These are phyloP conservation scores for Stomatorhinus ivindoensis DNA, from an alignment of 2,113 vertebrate genomes.

Conservation along the genomic window DNA sequence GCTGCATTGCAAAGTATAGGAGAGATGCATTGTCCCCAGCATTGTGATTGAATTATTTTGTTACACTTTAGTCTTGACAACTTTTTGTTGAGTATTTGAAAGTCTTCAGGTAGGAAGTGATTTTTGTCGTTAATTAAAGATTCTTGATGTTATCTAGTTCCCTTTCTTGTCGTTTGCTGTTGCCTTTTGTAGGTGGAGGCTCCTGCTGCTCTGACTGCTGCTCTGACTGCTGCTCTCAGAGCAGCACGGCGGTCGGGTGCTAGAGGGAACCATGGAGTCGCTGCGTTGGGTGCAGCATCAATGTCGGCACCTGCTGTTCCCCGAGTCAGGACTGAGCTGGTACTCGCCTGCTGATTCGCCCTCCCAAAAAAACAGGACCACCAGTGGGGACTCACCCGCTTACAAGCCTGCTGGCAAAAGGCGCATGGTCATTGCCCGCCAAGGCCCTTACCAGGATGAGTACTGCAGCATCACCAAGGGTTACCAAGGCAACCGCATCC, in stretches of 20 bases:
- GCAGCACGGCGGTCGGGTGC: not conserved
- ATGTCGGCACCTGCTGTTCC: conserved; percentile 54
- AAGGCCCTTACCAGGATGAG: conserved; percentile 66
- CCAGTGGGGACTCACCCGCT: conserved; percentile 25
- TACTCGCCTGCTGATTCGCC: conserved; percentile 36
- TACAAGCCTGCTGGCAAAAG: conserved; percentile 51
- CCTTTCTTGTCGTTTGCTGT: not conserved
- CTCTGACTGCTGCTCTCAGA: not conserved
- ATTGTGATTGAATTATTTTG: not conserved
- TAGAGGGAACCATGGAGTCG: conserved; percentile 57
- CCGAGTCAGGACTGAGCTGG: conserved; percentile 38
- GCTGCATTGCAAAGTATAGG: not conserved
- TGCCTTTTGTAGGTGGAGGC: not conserved
- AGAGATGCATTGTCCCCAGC: not conserved
- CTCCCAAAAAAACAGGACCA: conserved; percentile 32
- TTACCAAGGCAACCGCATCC: conserved; percentile 77
- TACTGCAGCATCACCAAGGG: conserved; percentile 60
- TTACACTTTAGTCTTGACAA: not conserved
- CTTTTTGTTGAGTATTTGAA: not conserved
- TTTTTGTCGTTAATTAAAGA: not conserved
- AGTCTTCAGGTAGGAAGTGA: not conserved
- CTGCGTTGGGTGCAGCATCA: conserved; percentile 62
- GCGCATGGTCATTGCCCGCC: conserved; percentile 67
- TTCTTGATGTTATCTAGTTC: not conserved
- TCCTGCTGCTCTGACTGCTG: not conserved